A percentile compares a stretch with the other conserved stretches of the same genome.
Evolutionary conservation across 1,140 invertebrate genomes (phyloP).

Genomic region (Drosophila persimilis): DNA sequence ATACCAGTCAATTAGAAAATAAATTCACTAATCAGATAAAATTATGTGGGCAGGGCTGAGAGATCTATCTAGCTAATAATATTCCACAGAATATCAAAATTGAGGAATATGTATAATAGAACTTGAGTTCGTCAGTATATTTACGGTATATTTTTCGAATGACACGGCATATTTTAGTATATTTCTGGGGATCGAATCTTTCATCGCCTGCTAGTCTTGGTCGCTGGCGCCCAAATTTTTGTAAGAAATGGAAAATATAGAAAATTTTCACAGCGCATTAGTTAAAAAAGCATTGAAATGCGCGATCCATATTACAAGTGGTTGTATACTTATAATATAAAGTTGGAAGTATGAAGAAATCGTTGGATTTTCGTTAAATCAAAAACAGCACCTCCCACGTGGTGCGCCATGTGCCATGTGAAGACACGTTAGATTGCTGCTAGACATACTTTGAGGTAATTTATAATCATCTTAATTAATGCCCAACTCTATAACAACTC

Average conservation of each 20-base stretch:
- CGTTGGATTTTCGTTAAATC: background rate
- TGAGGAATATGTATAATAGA: too few relatives aligned
- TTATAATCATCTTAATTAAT: background rate
- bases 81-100: too few relatives aligned
- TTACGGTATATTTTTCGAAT: too few relatives aligned
- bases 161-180: too few relatives aligned
- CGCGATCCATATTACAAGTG: too few relatives aligned
- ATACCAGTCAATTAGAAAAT: too few relatives aligned
- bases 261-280: background rate
- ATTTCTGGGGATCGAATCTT: too few relatives aligned
- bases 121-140: too few relatives aligned
- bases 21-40: too few relatives aligned
- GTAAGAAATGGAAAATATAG: conserved; percentile 7
- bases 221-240: background rate
- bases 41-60: too few relatives aligned
- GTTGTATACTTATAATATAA: background rate
- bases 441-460: conserved; percentile 2
- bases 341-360: background rate
- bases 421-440: background rate
- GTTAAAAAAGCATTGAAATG: background rate
- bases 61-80: too few relatives aligned
- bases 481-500: background rate
- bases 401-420: conserved; percentile 16
- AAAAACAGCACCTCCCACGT: conserved; percentile 11
- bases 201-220: too few relatives aligned